These are phyloP conservation scores for Bradysia coprophila DNA, from an alignment of 1,140 invertebrate genomes.

Conservation along the genomic window DNA sequence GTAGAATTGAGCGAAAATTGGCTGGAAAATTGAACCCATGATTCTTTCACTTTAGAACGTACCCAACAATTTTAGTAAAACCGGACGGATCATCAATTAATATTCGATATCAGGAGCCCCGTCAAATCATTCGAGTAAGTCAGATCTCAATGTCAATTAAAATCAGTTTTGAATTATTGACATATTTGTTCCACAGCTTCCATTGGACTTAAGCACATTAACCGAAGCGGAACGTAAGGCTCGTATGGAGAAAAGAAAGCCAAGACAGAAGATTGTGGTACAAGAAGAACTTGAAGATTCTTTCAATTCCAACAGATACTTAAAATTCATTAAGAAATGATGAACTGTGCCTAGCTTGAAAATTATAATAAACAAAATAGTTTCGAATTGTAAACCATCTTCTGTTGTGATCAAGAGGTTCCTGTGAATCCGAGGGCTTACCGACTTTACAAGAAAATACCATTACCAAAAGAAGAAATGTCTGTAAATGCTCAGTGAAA, in stretches of 20 bases:
- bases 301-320: constrained; percentile 60
- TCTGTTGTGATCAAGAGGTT: no score
- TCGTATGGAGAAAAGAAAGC: constrained; percentile 46
- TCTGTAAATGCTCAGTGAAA: no score
- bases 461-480: no score
- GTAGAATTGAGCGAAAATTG: no score
- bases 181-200: constrained; percentile 37
- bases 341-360: not conserved
- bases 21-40: no score
- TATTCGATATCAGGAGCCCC: constrained; percentile 63
- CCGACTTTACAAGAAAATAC: no score
- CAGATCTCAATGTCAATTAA: constrained; percentile 4
- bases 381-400: no score
- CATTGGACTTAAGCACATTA: constrained; percentile 49
- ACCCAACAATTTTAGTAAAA: constrained; percentile 55
- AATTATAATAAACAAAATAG: no score
- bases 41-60: constrained; percentile 45
- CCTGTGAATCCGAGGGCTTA: no score
- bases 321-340: constrained; percentile 46
- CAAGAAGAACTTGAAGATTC: constrained; percentile 57
- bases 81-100: constrained; percentile 70
- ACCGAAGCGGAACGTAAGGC: constrained; percentile 44
- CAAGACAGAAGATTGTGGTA: constrained; percentile 51
- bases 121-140: constrained; percentile 61
- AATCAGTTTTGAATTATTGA: not conserved